A percentile compares a stretch with the other conserved stretches of the same genome.
Evolutionary conservation across 2,797 vertebrate genomes (phyloP).

Genomic region (Peromyscus attwateri): DNA sequence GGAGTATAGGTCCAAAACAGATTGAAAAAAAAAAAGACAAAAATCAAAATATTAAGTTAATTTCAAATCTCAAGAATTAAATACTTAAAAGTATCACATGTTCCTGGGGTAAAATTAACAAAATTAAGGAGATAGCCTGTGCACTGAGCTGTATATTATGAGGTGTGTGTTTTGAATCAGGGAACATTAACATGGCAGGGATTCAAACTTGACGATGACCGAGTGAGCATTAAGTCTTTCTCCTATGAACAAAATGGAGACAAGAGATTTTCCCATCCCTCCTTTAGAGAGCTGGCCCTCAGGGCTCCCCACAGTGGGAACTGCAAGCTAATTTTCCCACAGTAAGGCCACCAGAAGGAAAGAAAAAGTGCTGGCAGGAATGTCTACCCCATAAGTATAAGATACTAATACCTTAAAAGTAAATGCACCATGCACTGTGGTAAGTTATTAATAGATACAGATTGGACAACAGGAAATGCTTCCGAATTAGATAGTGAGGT

Average conservation of each 20-base stretch:
- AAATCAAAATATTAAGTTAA: constrained; percentile 48
- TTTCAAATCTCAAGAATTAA: constrained; percentile 52
- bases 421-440: neutral
- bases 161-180: neutral
- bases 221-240: neutral
- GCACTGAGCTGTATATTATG: neutral
- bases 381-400: neutral
- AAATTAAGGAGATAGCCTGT: constrained; percentile 3
- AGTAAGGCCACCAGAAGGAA: neutral
- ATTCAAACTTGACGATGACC: neutral
- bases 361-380: neutral
- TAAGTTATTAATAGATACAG: neutral
- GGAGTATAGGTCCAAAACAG: neutral
- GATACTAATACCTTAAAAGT: constrained; percentile 16
- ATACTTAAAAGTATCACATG: neutral
- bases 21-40: constrained; percentile 39
- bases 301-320: neutral
- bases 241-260: neutral
- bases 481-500: neutral
- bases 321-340: constrained; percentile 36
- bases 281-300: neutral
- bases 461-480: neutral
- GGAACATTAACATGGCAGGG: neutral
- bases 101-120: constrained; percentile 43
- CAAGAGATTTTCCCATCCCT: neutral